A percentile compares a stretch with the other conserved stretches of the same genome.
These are phyloP conservation scores for Drosophila ficusphila DNA, from an alignment of 1,140 invertebrate genomes.

Conservation along the genomic window DNA sequence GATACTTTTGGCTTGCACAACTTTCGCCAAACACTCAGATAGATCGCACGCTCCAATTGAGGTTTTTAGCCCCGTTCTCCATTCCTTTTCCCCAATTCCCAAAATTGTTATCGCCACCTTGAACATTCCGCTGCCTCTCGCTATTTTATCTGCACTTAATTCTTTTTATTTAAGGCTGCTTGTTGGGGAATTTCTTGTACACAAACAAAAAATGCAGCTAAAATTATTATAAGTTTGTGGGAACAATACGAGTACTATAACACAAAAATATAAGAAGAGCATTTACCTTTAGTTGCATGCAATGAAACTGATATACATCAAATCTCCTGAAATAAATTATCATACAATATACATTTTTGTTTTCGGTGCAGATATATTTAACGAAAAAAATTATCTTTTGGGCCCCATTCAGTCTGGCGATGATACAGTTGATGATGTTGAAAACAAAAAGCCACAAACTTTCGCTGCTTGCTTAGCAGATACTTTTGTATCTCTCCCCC, in stretches of 20 bases:
- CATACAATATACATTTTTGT: background rate
- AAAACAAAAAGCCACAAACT: constrained; percentile 56
- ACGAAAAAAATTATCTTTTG: constrained; percentile 14
- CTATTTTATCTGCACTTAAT: constrained; percentile 39
- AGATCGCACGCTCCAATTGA: constrained; percentile 76
- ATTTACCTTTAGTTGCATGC: no score
- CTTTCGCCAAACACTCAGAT: constrained; percentile 57
- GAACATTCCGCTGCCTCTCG: constrained; percentile 29
- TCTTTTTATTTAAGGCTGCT: constrained; percentile 35
- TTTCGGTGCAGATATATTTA: background rate
- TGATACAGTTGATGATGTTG: constrained; percentile 35
- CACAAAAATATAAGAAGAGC: no score
- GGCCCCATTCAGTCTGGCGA: constrained; percentile 52
- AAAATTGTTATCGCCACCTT: constrained; percentile 45
- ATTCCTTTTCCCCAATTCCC: constrained; percentile 27
- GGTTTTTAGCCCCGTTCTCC: constrained; percentile 42
- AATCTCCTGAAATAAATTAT: background rate
- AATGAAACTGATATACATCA: no score
- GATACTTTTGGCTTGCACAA: constrained; percentile 40
- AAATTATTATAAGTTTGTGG: no score
- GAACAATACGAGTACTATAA: no score
- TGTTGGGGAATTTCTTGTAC: constrained; percentile 7
- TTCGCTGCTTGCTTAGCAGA: constrained; percentile 53
- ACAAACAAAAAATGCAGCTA: background rate
- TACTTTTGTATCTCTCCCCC: constrained; percentile 40